A percentile compares a stretch with the other conserved stretches of the same genome.
Evolutionary conservation across 2,888 invertebrate species (phyloP).

Genomic region (Scelioninae gen. 1): DNA sequence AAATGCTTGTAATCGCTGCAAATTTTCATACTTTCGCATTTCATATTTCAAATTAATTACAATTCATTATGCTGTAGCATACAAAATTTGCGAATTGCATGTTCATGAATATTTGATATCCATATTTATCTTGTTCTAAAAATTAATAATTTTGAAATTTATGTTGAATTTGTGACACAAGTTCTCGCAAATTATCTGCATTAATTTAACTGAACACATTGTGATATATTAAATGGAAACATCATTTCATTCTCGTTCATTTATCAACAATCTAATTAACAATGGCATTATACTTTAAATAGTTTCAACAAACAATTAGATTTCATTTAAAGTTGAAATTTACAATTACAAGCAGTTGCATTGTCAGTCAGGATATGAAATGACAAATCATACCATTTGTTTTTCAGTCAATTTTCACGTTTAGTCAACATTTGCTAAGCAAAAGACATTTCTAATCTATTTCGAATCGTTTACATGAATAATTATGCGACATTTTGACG

Average conservation of each 20-base stretch:
- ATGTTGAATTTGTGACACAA: no score
- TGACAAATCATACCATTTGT: neutral
- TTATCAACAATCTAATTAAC: conserved; percentile 24
- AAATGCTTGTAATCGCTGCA: conserved; percentile 14
- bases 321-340: conserved; percentile 8
- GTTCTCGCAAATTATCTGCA: neutral
- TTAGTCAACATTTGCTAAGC: no score
- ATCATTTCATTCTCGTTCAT: neutral
- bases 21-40: conserved; percentile 11
- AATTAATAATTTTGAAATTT: no score
- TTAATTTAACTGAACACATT: neutral
- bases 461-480: conserved; percentile 36
- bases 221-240: neutral
- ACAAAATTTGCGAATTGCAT: neutral
- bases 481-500: conserved; percentile 31
- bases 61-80: conserved; percentile 4
- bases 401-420: conserved; percentile 15
- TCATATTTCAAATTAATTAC: neutral
- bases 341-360: conserved; percentile 3
- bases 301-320: conserved; percentile 12
- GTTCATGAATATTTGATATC: no score
- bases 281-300: conserved; percentile 29
- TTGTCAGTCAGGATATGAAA: neutral
- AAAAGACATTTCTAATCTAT: conserved; percentile 34
- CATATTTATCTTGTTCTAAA: neutral